Percentiles rank a stretch among this genome's conserved stretches.
phyloP scores from a whole-genome alignment of 2,113 vertebrate species.

The Zosterops lateralis region DNA sequence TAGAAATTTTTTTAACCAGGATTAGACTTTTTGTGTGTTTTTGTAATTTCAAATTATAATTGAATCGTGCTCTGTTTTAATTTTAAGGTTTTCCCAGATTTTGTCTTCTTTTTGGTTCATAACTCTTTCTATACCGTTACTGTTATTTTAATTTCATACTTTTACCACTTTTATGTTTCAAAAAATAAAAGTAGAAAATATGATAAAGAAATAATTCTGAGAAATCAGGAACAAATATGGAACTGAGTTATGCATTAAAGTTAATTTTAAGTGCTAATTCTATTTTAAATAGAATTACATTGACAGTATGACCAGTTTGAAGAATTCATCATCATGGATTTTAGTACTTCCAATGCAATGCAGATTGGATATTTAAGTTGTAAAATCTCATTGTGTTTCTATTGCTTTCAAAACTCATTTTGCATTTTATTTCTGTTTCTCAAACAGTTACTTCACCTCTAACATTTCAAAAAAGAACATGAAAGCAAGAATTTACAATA shows the following conservation, averaged over 20 bases:
- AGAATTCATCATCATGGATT: not conserved
- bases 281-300: not conserved
- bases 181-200: not conserved
- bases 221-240: not conserved
- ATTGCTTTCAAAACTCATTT: not conserved
- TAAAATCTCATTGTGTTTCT: not conserved
- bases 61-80: fast-evolving
- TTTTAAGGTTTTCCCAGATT: not conserved
- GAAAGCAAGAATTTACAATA: not conserved
- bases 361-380: not conserved
- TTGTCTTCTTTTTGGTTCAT: not conserved
- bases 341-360: not conserved
- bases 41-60: not conserved
- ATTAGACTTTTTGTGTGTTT: not conserved
- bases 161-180: not conserved
- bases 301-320: not conserved
- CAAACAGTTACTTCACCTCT: not conserved
- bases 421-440: not conserved
- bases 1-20: not conserved
- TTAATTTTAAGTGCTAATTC: not conserved
- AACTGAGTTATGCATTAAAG: not conserved
- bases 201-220: not conserved
- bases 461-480: not conserved
- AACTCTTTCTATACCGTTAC: not conserved
- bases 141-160: not conserved